Percentiles rank a stretch among this genome's conserved stretches.
Evolutionary conservation across 1,140 invertebrate species (phyloP).

Genomic region (Ostrea denselamellosa): DNA sequence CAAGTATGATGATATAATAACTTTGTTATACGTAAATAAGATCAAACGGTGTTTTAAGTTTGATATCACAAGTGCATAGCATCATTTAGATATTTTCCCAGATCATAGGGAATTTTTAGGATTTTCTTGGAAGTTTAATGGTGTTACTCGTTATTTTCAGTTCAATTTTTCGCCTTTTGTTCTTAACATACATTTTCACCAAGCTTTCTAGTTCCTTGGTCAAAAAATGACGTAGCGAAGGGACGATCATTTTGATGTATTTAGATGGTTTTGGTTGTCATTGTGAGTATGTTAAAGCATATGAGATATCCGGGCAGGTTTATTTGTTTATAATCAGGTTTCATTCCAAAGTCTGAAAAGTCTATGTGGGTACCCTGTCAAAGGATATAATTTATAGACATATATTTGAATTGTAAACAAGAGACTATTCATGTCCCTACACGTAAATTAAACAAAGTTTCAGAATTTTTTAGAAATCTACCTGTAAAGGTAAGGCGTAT

Average conservation of each 20-base stretch:
- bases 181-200: constrained; percentile 50
- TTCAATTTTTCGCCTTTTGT: constrained; percentile 54
- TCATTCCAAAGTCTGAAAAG: background rate
- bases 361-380: constrained; percentile 1
- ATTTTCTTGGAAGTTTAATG: constrained; percentile 46
- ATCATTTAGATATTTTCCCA: no score
- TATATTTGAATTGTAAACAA: background rate
- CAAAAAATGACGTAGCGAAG: constrained; percentile 51
- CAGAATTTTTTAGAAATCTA: background rate
- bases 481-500: background rate
- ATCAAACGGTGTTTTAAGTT: constrained; percentile 21
- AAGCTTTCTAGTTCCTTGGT: constrained; percentile 48
- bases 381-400: background rate
- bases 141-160: constrained; percentile 44
- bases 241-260: constrained; percentile 44
- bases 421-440: background rate
- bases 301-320: background rate
- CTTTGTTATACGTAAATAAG: constrained; percentile 15
- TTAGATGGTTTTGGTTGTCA: constrained; percentile 47
- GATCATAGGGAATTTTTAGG: constrained; percentile 53
- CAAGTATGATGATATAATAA: constrained; percentile 42
- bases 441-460: background rate
- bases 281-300: background rate
- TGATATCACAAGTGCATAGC: constrained; percentile 47
- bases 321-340: background rate